Evolutionary conservation across 2,113 vertebrate species (phyloP).

Genomic region (Catharus minimus): DNA sequence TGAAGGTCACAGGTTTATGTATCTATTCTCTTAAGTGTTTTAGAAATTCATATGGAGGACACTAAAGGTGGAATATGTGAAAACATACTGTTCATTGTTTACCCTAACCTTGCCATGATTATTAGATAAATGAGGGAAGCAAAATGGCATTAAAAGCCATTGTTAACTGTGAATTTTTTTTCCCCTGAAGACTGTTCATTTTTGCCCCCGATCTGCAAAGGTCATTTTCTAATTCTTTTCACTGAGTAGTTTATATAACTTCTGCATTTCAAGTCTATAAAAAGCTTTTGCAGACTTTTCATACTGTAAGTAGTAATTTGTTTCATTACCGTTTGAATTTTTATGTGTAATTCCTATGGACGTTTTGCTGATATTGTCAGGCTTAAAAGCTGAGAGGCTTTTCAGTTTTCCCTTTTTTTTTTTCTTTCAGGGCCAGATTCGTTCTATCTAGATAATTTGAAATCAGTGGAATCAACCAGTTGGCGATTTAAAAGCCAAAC

Average conservation of each 20-base stretch:
- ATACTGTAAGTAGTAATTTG: conserved; percentile 79
- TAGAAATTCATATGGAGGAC: conserved; percentile 82
- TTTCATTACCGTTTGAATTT: conserved; percentile 78
- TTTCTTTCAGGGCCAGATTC: conserved; percentile 32
- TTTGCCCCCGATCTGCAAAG: conserved; percentile 80
- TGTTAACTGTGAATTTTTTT: conserved; percentile 70
- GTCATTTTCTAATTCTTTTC: conserved; percentile 83
- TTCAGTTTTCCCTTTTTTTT: conserved; percentile 38
- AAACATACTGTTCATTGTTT: conserved; percentile 83
- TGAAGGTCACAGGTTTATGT: conserved; percentile 84
- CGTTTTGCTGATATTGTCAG: conserved; percentile 77
- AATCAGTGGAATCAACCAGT: conserved; percentile 74
- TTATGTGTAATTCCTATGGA: conserved; percentile 74
- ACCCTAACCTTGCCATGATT: conserved; percentile 83
- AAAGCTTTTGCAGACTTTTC: conserved; percentile 78
- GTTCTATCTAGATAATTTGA: conserved; percentile 73
- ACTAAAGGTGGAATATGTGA: conserved; percentile 82
- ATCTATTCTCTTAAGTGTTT: conserved; percentile 83
- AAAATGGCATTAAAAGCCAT: conserved; percentile 82
- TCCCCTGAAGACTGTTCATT: conserved; percentile 80
- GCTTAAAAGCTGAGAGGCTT: conserved; percentile 74
- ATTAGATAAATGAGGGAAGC: conserved; percentile 79
- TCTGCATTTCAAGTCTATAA: conserved; percentile 81
- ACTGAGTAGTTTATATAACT: conserved; percentile 79
- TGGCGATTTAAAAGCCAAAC: conserved; percentile 58